Evolutionary conservation across 2,113 vertebrate genomes (phyloP), one percentile per base, ranked within the genome.

Genomic region (Speoplatyrhinus poulsoni): DNA sequence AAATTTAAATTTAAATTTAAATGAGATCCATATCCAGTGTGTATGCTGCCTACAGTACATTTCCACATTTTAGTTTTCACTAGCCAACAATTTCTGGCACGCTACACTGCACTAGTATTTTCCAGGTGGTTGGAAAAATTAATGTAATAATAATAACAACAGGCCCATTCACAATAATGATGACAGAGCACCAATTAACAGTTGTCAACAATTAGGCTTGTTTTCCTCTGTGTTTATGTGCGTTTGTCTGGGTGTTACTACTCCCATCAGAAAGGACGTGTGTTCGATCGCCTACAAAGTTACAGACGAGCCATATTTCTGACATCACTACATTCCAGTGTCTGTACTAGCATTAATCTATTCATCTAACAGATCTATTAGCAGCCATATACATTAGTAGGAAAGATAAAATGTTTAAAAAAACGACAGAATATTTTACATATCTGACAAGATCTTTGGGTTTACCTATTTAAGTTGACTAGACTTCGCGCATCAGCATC

Each of bases 271-370:
- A 41, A 41, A 41, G 5, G 36, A 6, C 36, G 7, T 41, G 36
- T 5, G 36, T 41, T 41, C 1, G 36, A 41, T 5, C 36, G 46
- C 70, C 57, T 69, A 7, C 52, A 54, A 54, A 47, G 65, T 79
- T 68, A 63, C 80, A 82, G 67, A 65, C 6, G 4, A 16, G 82
- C 84, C 75, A 86, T 76, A 54, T 62, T 60, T 75, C 58, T 72
- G 36, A 8, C 36, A 8, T 41, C 4, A 41, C 6, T 8, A 41
- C 36, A 41, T 41, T 41, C 36, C 36, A 41, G 7, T 8, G 36
- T 8, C 7, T 41, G 5, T 41, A 41, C 36, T 41, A 6, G 36
- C 36, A 7, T 1, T 1, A 19, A 19, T 19, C 1, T 19, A 19
- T 19, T 19, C 1, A 41, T 41, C 19, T 41, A 41, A 41, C 36